Evolutionary conservation across 2,888 invertebrate genomes (phyloP), one percentile per base, ranked within the genome.

Genomic region (Xiphydria camelus): DNA sequence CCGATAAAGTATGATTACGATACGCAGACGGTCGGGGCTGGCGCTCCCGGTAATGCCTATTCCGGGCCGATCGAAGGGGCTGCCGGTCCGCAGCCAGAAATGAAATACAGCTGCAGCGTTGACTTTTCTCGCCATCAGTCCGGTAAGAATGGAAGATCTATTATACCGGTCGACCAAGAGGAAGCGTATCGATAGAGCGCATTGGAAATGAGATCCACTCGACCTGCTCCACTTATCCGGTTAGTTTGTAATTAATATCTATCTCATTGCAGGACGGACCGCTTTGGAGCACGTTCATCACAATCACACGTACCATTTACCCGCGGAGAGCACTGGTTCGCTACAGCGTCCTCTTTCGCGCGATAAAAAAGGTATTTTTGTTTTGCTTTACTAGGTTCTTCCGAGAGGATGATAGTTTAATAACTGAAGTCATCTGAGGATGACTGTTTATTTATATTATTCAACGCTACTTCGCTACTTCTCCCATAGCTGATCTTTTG

Each of bases 261-360:
- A 38, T 38, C 40, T 22, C 39, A 20, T 33, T 50, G 36, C 49
- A 66, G 72, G 66, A 23, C 71, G 81, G 51, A 77, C 81, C 23
- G 74, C 80, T 52, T 82, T 82, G 61, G 88, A 79, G 44, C 81
- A 84, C 49, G 84, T 91, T 33, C 84, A 88, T 4, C 91, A 92
- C 77, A 94, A 94, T 77, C 93, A 94, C 75, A 91, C 91, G 0
- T 94, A 93, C 77, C 87, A 89, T 62, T 80, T 92, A 56, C 88
- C 89, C 0, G 81, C 82, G 2, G 86, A 87, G 61, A 84, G 82
- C 59, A 80, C 82, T 20, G 84, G 84, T 37, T 80, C 83, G 2
- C 79, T 85, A 60, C 79, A 67, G 51, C 82, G 80, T 73, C 89
- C 82, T 29, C 77, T 81, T 63, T 83, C 78, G 1, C 78, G 91